These are phyloP conservation scores for Herminia tarsipennalis DNA, from an alignment of 2,888 invertebrate genomes.

Conservation along the genomic window DNA sequence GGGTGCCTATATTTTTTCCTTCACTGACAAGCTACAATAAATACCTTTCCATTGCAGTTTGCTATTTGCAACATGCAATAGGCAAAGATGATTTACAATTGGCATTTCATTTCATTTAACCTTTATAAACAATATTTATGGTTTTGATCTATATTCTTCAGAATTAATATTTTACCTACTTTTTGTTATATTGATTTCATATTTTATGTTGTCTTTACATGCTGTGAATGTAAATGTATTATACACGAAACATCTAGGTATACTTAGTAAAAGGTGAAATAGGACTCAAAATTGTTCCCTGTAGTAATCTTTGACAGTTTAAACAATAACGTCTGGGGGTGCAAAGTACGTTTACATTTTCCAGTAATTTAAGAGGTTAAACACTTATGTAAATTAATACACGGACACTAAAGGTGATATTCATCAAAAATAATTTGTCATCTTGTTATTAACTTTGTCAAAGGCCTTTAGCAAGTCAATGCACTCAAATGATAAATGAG, in stretches of 20 bases:
- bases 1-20: slow-evolving; percentile 33
- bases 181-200: too few relatives aligned
- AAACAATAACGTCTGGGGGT: background rate
- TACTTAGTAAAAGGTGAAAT: background rate
- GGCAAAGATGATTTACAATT: slow-evolving; percentile 14
- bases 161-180: slow-evolving; percentile 7
- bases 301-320: background rate
- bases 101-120: slow-evolving; percentile 19
- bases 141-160: slow-evolving; percentile 24
- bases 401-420: background rate
- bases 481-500: background rate
- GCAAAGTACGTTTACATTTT: too few relatives aligned
- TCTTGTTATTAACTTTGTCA: slow-evolving; percentile 3
- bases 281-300: background rate
- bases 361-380: too few relatives aligned
- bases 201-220: too few relatives aligned
- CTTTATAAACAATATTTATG: slow-evolving; percentile 22
- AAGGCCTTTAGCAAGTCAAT: slow-evolving; percentile 6
- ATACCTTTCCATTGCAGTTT: slow-evolving; percentile 27
- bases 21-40: slow-evolving; percentile 31
- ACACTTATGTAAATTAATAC: too few relatives aligned
- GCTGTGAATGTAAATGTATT: too few relatives aligned
- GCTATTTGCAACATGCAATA: slow-evolving; percentile 40
- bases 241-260: too few relatives aligned
- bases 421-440: background rate